Conservation (phyloP, 2,113 vertebrate species). For the Callionymus lyra region DNA sequence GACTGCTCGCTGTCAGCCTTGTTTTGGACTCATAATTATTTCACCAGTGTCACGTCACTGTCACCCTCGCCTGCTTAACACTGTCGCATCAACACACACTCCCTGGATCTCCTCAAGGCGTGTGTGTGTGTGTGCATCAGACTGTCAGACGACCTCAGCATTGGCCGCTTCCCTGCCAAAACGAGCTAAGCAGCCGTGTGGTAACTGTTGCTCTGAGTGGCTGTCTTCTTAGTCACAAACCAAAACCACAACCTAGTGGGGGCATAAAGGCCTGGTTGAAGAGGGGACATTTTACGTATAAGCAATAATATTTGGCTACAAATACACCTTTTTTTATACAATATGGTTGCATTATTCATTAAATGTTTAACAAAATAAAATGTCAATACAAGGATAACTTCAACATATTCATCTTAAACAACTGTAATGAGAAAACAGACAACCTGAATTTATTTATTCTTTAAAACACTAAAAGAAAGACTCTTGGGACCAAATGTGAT, state of each 20-base stretch:
- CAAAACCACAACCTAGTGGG: slow-evolving; percentile 41
- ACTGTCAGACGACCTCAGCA: slow-evolving; percentile 69
- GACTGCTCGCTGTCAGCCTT: slow-evolving; percentile 98
- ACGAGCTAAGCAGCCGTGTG: slow-evolving; percentile 48
- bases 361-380: too few relatives aligned
- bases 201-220: slow-evolving; percentile 31
- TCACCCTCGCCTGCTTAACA: slow-evolving; percentile 88
- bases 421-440: too few relatives aligned
- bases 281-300: slow-evolving; percentile 17
- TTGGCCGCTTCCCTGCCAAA: slow-evolving; percentile 67
- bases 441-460: too few relatives aligned
- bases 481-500: too few relatives aligned
- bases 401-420: too few relatives aligned
- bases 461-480: too few relatives aligned
- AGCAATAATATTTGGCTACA: too few relatives aligned
- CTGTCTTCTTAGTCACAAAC: slow-evolving; percentile 51
- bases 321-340: too few relatives aligned
- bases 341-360: too few relatives aligned
- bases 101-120: slow-evolving; percentile 31
- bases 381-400: too few relatives aligned
- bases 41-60: slow-evolving; percentile 98
- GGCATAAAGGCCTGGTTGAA: slow-evolving; percentile 22
- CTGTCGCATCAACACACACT: slow-evolving; percentile 69
- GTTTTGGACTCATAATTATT: slow-evolving; percentile 99
- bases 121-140: slow-evolving; percentile 26